Evolutionary conservation across 2,113 vertebrate species (phyloP).

Genomic region (Casuarius casuarius): DNA sequence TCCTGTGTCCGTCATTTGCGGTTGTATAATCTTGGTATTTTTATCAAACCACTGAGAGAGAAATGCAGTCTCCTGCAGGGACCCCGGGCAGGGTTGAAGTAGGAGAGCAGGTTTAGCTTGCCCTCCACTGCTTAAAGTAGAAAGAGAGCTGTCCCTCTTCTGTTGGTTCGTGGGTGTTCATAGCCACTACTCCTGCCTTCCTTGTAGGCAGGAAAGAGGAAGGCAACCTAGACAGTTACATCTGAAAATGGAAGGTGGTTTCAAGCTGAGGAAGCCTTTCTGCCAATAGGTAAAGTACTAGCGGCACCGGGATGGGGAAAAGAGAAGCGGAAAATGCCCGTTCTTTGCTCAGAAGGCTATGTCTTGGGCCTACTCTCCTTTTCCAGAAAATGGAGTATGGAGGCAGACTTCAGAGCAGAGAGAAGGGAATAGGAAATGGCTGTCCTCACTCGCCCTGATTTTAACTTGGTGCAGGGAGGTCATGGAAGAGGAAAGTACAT

Average conservation of each 20-base stretch:
- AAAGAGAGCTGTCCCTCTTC: fast-evolving
- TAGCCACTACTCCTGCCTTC: neutral
- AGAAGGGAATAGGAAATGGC: neutral
- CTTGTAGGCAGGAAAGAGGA: neutral
- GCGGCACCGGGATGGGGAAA: neutral
- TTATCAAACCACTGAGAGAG: fast-evolving
- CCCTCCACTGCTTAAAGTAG: neutral
- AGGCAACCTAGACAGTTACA: neutral
- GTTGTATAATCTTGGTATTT: neutral
- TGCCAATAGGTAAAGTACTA: neutral
- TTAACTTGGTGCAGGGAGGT: neutral
- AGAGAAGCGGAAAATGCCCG: neutral
- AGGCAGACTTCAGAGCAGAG: neutral
- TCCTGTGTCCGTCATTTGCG: neutral
- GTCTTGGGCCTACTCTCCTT: neutral
- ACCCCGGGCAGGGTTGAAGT: neutral
- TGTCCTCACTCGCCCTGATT: fast-evolving
- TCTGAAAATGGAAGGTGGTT: neutral
- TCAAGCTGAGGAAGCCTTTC: neutral
- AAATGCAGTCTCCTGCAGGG: neutral
- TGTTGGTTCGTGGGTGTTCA: fast-evolving
- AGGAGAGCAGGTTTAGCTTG: neutral
- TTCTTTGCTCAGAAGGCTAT: neutral
- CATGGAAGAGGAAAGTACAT: neutral
- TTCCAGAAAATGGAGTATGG: neutral